A percentile compares a stretch with the other conserved stretches of the same genome.
phyloP scores from a whole-genome alignment of 2,113 vertebrate species.

The Mystacornis crossleyi region DNA sequence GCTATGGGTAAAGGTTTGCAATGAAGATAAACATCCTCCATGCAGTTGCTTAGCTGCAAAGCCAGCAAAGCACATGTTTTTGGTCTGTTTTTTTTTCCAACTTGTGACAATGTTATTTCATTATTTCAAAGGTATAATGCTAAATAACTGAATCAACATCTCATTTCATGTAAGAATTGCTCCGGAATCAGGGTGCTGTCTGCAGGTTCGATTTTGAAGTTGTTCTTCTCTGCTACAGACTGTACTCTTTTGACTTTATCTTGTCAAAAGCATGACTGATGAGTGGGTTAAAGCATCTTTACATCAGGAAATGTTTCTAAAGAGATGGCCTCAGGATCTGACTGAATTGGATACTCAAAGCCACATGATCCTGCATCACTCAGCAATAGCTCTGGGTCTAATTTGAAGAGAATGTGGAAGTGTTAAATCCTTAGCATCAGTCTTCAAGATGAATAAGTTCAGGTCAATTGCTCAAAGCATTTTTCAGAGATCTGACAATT shows the following conservation, averaged over 20 bases:
- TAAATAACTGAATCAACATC: not conserved
- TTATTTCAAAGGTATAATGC: not conserved
- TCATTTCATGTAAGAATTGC: not conserved
- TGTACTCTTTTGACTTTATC: not conserved
- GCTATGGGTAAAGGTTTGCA: not conserved
- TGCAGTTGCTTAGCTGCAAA: not conserved
- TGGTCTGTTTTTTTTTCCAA: not conserved
- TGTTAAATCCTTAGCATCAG: constrained; percentile 39
- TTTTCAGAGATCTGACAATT: constrained; percentile 55
- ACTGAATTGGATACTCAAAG: constrained; percentile 27
- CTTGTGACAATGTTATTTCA: not conserved
- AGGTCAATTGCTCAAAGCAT: constrained; percentile 50
- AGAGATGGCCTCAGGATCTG: constrained; percentile 15
- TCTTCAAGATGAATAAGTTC: constrained; percentile 47
- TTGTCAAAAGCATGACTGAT: constrained; percentile 46
- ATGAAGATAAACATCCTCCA: not conserved
- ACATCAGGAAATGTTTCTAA: constrained; percentile 19
- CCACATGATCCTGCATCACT: constrained; percentile 24
- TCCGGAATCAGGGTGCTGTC: not conserved
- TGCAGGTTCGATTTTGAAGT: not conserved
- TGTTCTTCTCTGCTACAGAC: not conserved
- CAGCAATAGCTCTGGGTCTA: constrained; percentile 11
- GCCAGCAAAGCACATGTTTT: not conserved
- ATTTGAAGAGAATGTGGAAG: constrained; percentile 39
- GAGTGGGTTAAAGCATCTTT: constrained; percentile 16